phyloP scores from a whole-genome alignment of 2,888 invertebrate genomes.

The Anoplius nigerrimus region DNA sequence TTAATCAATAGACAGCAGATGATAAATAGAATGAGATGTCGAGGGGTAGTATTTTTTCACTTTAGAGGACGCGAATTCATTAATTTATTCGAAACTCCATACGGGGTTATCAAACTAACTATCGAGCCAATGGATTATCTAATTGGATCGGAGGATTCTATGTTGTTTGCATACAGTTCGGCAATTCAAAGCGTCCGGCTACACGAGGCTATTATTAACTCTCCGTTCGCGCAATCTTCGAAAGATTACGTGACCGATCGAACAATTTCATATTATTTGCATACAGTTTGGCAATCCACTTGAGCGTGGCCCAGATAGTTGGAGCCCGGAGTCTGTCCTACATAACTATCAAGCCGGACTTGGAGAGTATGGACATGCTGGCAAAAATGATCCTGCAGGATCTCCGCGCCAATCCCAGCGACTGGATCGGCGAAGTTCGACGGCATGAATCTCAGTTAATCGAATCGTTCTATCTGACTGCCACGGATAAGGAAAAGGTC shows the following conservation, averaged over 20 bases:
- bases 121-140: too few species aligned
- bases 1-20: too few species aligned
- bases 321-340: slow-evolving; percentile 60
- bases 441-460: slow-evolving; percentile 57
- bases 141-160: neutral
- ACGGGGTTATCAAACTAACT: too few species aligned
- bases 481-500: slow-evolving; percentile 64
- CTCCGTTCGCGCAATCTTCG: neutral
- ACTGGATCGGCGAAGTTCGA: slow-evolving; percentile 63
- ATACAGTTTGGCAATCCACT: slow-evolving; percentile 61
- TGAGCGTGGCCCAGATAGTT: slow-evolving; percentile 60
- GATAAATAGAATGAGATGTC: too few species aligned
- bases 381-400: slow-evolving; percentile 57
- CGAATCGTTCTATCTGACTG: slow-evolving; percentile 67
- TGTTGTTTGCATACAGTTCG: slow-evolving; percentile 46
- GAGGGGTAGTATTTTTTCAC: too few species aligned
- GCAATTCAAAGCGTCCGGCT: slow-evolving; percentile 55
- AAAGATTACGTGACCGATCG: neutral
- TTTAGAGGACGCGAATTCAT: too few species aligned
- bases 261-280: neutral
- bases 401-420: slow-evolving; percentile 51
- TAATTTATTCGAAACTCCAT: too few species aligned
- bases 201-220: neutral
- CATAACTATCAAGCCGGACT: slow-evolving; percentile 57
- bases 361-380: slow-evolving; percentile 62